These are phyloP conservation scores for Pitta sordida DNA, from an alignment of 2,113 vertebrate genomes.

Conservation along the genomic window DNA sequence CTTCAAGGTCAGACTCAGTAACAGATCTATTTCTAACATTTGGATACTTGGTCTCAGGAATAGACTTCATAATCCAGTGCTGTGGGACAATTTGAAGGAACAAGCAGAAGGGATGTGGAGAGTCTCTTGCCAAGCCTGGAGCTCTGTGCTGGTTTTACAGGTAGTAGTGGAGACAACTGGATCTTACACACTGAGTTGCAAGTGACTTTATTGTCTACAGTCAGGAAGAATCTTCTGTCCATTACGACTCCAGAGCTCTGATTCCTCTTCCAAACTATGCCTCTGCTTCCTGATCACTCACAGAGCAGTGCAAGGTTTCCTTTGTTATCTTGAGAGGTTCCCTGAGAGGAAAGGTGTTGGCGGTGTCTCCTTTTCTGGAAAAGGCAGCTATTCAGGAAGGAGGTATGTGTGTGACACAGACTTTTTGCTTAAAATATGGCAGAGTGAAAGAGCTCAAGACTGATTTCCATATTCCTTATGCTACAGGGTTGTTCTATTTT, in stretches of 20 bases:
- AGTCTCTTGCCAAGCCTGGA: neutral
- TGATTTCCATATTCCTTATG: neutral
- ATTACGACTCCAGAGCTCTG: neutral
- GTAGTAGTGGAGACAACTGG: neutral
- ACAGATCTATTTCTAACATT: neutral
- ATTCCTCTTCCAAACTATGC: neutral
- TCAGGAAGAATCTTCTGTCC: neutral
- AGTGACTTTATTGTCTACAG: neutral
- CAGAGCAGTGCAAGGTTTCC: neutral
- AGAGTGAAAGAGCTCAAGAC: neutral
- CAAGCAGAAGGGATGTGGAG: neutral
- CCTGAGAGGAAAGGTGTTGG: neutral
- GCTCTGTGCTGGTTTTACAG: neutral
- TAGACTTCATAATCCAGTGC: neutral
- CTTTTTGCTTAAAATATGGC: neutral
- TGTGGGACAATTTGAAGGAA: neutral
- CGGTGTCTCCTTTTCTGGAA: neutral
- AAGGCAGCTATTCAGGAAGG: neutral
- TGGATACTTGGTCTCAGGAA: neutral
- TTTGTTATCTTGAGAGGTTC: neutral
- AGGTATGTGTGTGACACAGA: neutral
- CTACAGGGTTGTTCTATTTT: conserved; percentile 17
- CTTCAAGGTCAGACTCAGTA: neutral
- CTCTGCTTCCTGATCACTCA: neutral
- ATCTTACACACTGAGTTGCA: neutral